A percentile compares a stretch with the other conserved stretches of the same genome.
These are phyloP conservation scores for Macaria liturata DNA, from an alignment of 2,888 invertebrate genomes.

Conservation along the genomic window DNA sequence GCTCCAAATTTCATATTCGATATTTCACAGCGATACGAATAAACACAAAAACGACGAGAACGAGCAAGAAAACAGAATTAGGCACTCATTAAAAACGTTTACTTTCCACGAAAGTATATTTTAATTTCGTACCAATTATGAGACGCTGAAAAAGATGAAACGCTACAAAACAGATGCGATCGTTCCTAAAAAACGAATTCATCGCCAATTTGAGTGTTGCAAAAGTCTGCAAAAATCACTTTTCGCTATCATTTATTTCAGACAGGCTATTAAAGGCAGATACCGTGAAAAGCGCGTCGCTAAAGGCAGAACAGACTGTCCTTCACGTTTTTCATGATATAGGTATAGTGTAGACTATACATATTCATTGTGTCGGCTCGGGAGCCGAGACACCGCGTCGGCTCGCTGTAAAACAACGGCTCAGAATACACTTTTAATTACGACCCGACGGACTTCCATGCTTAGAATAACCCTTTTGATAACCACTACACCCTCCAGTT, in stretches of 20 bases:
- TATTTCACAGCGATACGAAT: background rate
- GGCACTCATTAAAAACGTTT: slow-evolving; percentile 14
- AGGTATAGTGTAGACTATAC: slow-evolving; percentile 35
- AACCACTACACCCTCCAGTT: slow-evolving; percentile 40
- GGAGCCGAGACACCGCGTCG: slow-evolving; percentile 52
- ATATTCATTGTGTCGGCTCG: slow-evolving; percentile 52
- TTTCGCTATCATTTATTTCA: slow-evolving; percentile 19
- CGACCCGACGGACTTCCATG: slow-evolving; percentile 53
- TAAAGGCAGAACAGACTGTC: slow-evolving; percentile 49
- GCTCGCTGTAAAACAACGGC: slow-evolving; percentile 61
- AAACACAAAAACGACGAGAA: slow-evolving; percentile 3
- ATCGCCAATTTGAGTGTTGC: slow-evolving; percentile 9
- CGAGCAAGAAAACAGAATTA: slow-evolving; percentile 7
- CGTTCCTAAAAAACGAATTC: slow-evolving; percentile 1
- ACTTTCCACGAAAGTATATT: slow-evolving; percentile 22
- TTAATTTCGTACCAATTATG: slow-evolving; percentile 25
- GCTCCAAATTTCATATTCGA: too few relatives aligned
- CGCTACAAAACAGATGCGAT: slow-evolving; percentile 2
- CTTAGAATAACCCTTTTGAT: slow-evolving; percentile 61
- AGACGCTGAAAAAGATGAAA: slow-evolving; percentile 7
- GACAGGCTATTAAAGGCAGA: slow-evolving; percentile 24
- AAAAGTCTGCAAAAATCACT: slow-evolving; percentile 6
- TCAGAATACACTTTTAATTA: slow-evolving; percentile 67
- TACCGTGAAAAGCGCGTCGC: slow-evolving; percentile 34
- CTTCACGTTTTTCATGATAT: slow-evolving; percentile 47